Percentiles rank a stretch among this genome's conserved stretches.
phyloP scores from a whole-genome alignment of 1,140 invertebrate genomes.

The Drosophila punjabiensis region DNA sequence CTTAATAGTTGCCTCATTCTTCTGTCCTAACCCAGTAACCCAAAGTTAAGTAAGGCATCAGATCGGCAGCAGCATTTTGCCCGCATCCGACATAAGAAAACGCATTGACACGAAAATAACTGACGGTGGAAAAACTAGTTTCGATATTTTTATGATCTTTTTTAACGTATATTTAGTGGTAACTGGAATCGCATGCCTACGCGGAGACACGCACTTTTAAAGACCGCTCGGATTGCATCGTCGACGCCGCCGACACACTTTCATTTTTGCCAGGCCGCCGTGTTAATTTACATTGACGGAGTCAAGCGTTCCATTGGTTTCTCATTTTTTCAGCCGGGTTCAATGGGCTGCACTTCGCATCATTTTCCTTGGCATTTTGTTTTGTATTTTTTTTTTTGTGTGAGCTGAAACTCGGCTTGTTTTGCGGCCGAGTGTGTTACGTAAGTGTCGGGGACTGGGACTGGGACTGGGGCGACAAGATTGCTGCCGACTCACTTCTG shows the following conservation, averaged over 20 bases:
- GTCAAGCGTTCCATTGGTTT: constrained; percentile 43
- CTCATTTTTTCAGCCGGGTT: constrained; percentile 26
- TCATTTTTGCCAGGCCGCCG: constrained; percentile 33
- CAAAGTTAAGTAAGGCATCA: constrained; percentile 3
- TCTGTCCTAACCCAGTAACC: background rate
- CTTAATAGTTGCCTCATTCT: background rate
- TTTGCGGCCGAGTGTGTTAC: constrained; percentile 43
- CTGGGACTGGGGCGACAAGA: constrained; percentile 36
- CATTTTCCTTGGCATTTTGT: constrained; percentile 35
- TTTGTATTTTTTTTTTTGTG: constrained; percentile 4
- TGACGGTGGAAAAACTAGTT: constrained; percentile 17
- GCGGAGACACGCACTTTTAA: constrained; percentile 39
- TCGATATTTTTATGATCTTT: constrained; percentile 10
- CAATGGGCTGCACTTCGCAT: constrained; percentile 38
- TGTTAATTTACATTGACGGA: constrained; percentile 43
- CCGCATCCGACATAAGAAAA: constrained; percentile 4
- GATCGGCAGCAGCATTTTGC: background rate
- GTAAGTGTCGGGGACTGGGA: constrained; percentile 51
- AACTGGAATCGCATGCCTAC: constrained; percentile 30
- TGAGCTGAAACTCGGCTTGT: constrained; percentile 14
- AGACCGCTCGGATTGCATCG: constrained; percentile 30
- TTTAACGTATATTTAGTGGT: background rate
- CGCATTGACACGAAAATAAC: constrained; percentile 11
- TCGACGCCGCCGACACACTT: constrained; percentile 36
- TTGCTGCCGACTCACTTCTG: constrained; percentile 66